Base-by-base conservation (phyloP, 1,140 invertebrate species). In the Littorina saxatilis region DNA sequence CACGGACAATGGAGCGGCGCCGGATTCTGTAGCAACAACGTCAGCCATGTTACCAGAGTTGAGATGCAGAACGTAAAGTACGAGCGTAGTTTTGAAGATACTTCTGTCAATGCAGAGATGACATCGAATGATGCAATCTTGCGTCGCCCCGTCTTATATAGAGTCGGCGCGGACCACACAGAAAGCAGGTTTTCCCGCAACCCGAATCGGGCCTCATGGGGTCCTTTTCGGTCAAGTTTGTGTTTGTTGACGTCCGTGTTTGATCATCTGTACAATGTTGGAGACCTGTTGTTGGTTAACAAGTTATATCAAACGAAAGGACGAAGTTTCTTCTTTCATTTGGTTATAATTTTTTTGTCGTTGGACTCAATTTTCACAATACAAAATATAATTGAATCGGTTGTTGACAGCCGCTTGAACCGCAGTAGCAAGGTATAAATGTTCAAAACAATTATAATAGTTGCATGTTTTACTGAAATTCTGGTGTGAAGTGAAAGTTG, bases 41-140 rank as follows among this genome's bases (percentile, higher is more conserved):
- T 83, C 79, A 61, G 78, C 40, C 74, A 81, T 81, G 32, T 35
- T 80, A n/a, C n/a, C n/a, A n/a, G n/a, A n/a, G n/a, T n/a, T n/a
- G n/a, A n/a, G n/a, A n/a, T n/a, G n/a, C n/a, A n/a, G n/a, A 55
- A 1, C 4, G 13, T 3, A 17, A n/a, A 4, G 17, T n/a, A 13
- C 20, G 20, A 37, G 3, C 32, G 2, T 37, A 74, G 15, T 3
- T 1, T n/a, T n/a, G n/a, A 55, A 29, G 2, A 32, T 1, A 23
- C 20, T 23, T 15, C 9, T 17, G 13, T 5, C 13, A 37, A 39
- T 32, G 29, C 11, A 35, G n/a, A 5, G 43, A 29, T 17, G 43
- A 11, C 17, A 20, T 35, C 11, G 9, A 9, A n/a, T 35, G 43
- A 55, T 4, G 43, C 73, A 17, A 17, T 11, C 37, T 15, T 47